These are phyloP conservation scores for Oryzias woworae DNA, from an alignment of 2,113 vertebrate genomes.

Conservation along the genomic window DNA sequence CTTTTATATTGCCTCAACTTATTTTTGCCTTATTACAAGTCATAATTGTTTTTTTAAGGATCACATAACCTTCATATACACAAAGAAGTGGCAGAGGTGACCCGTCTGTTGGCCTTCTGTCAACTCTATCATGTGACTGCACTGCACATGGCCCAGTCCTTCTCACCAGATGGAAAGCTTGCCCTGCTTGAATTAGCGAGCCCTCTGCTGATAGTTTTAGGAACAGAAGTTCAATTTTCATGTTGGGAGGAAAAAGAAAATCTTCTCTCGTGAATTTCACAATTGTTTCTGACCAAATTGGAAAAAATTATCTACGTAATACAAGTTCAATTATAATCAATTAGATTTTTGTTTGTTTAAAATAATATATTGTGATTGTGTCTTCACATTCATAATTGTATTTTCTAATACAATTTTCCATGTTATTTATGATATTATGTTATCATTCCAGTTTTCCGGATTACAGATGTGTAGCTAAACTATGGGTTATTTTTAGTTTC, in stretches of 20 bases:
- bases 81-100: constrained; percentile 49
- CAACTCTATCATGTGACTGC: constrained; percentile 48
- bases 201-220: constrained; percentile 46
- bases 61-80: constrained; percentile 1
- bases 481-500: no score
- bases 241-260: constrained; percentile 3
- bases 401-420: no score
- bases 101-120: constrained; percentile 43
- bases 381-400: no score
- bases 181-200: constrained; percentile 67
- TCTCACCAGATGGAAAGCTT: constrained; percentile 57
- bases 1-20: not conserved
- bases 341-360: no score
- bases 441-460: no score
- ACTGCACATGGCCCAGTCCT: constrained; percentile 34
- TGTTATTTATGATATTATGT: no score
- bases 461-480: no score
- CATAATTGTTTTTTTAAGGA: constrained; percentile 1
- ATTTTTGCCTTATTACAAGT: not conserved
- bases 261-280: not conserved
- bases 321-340: no score
- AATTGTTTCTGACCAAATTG: not conserved
- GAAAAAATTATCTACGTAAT: no score
- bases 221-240: constrained; percentile 22
- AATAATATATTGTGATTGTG: no score